A percentile compares a stretch with the other conserved stretches of the same genome.
phyloP scores from a whole-genome alignment of 1,140 invertebrate species.

The Neotoxoptera formosana region DNA sequence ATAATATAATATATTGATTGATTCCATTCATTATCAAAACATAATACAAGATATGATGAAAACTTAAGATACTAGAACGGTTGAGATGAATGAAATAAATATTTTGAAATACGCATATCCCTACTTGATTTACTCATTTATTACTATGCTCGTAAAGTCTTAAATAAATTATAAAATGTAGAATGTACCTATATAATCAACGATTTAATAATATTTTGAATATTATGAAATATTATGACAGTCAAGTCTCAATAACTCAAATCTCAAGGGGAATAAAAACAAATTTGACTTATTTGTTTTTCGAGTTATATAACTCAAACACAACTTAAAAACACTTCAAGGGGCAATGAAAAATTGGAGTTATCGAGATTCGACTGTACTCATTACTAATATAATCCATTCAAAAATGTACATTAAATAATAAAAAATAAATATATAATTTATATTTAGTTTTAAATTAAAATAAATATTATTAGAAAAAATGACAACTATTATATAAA shows the following conservation, averaged over 20 bases:
- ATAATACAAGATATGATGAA: background rate
- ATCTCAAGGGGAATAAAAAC: no score
- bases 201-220: background rate
- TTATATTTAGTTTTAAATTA: background rate
- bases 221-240: background rate
- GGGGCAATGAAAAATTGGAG: no score
- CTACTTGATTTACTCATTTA: background rate
- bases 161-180: no score
- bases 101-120: background rate
- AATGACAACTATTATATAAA: background rate
- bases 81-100: background rate
- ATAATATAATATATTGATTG: no score
- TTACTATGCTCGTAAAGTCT: background rate
- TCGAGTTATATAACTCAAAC: no score
- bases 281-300: no score
- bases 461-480: background rate
- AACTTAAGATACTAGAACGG: background rate
- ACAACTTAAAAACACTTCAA: no score
- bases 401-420: background rate
- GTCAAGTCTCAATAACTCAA: no score
- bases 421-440: background rate
- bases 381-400: no score
- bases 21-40: background rate
- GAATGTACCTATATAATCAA: background rate
- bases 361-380: no score